Evolutionary conservation across 2,113 vertebrate species (phyloP), one percentile per base, ranked within the genome.

Genomic region (Oncorhynchus masou): DNA sequence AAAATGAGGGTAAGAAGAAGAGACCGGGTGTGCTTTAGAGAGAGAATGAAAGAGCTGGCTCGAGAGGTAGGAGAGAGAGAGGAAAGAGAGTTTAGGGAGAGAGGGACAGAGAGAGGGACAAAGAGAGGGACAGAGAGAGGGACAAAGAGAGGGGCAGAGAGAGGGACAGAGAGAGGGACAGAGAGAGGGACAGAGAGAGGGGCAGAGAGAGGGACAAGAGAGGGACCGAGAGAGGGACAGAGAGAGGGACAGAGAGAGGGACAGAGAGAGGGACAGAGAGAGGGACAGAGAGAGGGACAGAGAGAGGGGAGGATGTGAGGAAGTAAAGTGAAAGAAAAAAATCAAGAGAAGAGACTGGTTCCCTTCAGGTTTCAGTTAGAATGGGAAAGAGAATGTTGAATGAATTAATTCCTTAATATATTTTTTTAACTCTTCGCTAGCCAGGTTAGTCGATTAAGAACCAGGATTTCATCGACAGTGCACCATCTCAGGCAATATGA

Each of bases 321-420:
- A 16, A 51, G 12, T 34, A 13, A 51, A 13, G 49, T 51, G 13
- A 51, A 51, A 51, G 0, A 34, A 34, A 34, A 16, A 15, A 3
- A 29, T 22, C 48, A 70, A 85, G 78, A 83, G 80, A 86, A 83
- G 82, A 84, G 76, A 76, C 78, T 83, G 70, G 34, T 24, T 31
- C 31, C 76, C 75, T 74, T 27, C 64, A 73, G 54, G 6, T 88
- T 83, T 88, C 68, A 88, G 74, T 71, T 67, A 75, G 66, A 31
- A 77, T 70, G 73, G n/a, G 8, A 68, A 54, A 81, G 77, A 82
- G 78, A 84, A 82, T 1, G 11, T 2, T 77, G 81, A 81, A 81
- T 20, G 6, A 2, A 62, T 62, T 3, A 0, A 22, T 22, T 62
- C 7, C 5, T 62, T 62, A 2, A 62, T 20, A 1, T 11, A 45